phyloP scores from a whole-genome alignment of 2,113 vertebrate genomes.

The Oncorhynchus keta region DNA sequence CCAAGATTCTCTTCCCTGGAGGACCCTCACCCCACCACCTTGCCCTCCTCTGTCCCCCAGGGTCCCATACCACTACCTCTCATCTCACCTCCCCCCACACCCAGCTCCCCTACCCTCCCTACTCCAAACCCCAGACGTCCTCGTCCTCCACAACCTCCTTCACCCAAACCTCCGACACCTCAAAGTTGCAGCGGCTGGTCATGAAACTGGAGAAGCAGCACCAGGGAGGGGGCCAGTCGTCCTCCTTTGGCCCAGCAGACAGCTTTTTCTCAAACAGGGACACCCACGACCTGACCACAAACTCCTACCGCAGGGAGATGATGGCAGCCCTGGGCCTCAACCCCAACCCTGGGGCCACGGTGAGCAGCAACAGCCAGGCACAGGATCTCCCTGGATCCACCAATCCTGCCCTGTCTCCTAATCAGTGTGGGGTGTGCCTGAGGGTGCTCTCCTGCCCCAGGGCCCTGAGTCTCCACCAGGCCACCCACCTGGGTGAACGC shows the following conservation, averaged over 20 bases:
- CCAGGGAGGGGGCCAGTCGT: conserved; percentile 41
- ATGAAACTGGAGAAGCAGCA: conserved; percentile 87
- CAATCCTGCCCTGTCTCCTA: conserved; percentile 57
- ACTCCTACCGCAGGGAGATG: conserved; percentile 76
- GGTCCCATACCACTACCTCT: conserved; percentile 61
- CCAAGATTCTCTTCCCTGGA: conserved; percentile 78
- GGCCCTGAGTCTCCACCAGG: conserved; percentile 87
- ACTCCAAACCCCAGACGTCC: conserved; percentile 76
- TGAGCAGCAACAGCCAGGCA: conserved; percentile 44
- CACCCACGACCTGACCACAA: conserved; percentile 64
- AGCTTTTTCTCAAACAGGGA: conserved; percentile 42
- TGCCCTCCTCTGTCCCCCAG: conserved; percentile 78
- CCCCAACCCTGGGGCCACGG: conserved; percentile 38
- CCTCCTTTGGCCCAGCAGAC: conserved; percentile 53
- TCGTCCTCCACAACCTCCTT: conserved; percentile 63
- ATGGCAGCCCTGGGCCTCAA: conserved; percentile 75
- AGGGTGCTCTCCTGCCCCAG: conserved; percentile 87
- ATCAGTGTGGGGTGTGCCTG: conserved; percentile 88
- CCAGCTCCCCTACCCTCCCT: conserved; percentile 78
- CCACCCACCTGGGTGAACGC: conserved; percentile 86
- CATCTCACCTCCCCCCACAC: conserved; percentile 69
- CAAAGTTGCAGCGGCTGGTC: conserved; percentile 88
- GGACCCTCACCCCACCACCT: conserved; percentile 76
- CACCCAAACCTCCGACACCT: conserved; percentile 85
- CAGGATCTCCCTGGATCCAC: conserved; percentile 28